These are phyloP conservation scores for Aepyceros melampus DNA, from an alignment of 2,113 vertebrate species.

Conservation along the genomic window DNA sequence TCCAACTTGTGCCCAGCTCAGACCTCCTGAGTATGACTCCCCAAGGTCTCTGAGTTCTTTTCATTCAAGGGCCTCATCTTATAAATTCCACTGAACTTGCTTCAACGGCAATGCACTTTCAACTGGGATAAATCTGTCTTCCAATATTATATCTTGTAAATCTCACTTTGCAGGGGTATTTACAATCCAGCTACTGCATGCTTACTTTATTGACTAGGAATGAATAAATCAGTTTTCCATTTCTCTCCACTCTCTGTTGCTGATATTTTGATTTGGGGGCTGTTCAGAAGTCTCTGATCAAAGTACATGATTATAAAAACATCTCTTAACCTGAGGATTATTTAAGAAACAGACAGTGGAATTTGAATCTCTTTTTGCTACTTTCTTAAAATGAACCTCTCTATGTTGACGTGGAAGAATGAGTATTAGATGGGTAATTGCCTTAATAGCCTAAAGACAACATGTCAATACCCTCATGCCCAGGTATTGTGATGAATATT, in stretches of 20 bases:
- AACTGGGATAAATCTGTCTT: conserved; percentile 80
- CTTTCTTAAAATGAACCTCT: conserved; percentile 64
- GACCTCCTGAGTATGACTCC: conserved; percentile 55
- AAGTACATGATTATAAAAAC: conserved; percentile 76
- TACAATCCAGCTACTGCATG: conserved; percentile 80
- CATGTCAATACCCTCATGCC: no score
- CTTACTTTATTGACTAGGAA: conserved; percentile 79
- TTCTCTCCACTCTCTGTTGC: conserved; percentile 69
- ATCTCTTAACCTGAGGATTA: conserved; percentile 71
- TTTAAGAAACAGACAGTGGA: conserved; percentile 71
- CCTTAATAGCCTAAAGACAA: background rate
- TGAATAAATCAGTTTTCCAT: conserved; percentile 81
- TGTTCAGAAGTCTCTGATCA: conserved; percentile 74
- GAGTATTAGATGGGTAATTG: background rate
- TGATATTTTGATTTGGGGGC: conserved; percentile 77
- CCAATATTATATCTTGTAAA: conserved; percentile 78
- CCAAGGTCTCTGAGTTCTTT: conserved; percentile 62
- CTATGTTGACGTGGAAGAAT: background rate
- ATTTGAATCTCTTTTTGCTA: conserved; percentile 69
- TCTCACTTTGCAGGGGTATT: conserved; percentile 76
- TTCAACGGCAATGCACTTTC: conserved; percentile 72
- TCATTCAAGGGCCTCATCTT: conserved; percentile 62
- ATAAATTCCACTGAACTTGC: conserved; percentile 69
- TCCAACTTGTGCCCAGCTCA: background rate
- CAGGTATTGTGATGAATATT: background rate